Evolutionary conservation across 1,140 invertebrate genomes (phyloP).

Genomic region (Drosophila grimshawi): DNA sequence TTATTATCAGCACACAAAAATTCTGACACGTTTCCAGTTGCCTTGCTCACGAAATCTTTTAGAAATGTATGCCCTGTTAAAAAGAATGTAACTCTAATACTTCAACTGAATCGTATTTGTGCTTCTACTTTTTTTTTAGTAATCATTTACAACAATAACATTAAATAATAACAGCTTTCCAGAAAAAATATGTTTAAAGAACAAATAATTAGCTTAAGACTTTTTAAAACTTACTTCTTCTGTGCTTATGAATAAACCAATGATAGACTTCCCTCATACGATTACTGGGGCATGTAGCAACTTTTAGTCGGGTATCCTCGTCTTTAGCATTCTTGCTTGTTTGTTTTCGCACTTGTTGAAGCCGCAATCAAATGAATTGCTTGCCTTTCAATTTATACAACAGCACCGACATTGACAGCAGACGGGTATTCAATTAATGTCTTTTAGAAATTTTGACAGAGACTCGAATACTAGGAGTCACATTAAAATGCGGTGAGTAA

Average conservation of each 20-base stretch:
- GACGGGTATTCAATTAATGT: constrained; percentile 61
- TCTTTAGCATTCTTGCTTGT: background rate
- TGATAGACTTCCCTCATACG: too few species aligned
- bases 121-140: too few species aligned
- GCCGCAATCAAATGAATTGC: constrained; percentile 41
- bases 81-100: background rate
- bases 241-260: too few species aligned
- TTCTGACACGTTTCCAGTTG: constrained; percentile 24
- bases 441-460: constrained; percentile 34
- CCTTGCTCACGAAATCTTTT: background rate
- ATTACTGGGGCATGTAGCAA: background rate
- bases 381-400: constrained; percentile 47
- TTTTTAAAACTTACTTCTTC: too few species aligned
- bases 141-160: too few species aligned
- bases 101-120: too few species aligned
- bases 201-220: too few species aligned
- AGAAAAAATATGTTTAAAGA: too few species aligned
- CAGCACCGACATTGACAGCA: constrained; percentile 6
- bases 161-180: too few species aligned
- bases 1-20: constrained; percentile 40
- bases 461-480: constrained; percentile 5
- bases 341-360: background rate
- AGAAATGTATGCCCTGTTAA: constrained; percentile 10
- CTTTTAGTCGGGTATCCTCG: background rate
- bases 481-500: constrained; percentile 11